A percentile compares a stretch with the other conserved stretches of the same genome.
These are phyloP conservation scores for Silurus aristotelis DNA, from an alignment of 2,797 vertebrate genomes.

Conservation along the genomic window DNA sequence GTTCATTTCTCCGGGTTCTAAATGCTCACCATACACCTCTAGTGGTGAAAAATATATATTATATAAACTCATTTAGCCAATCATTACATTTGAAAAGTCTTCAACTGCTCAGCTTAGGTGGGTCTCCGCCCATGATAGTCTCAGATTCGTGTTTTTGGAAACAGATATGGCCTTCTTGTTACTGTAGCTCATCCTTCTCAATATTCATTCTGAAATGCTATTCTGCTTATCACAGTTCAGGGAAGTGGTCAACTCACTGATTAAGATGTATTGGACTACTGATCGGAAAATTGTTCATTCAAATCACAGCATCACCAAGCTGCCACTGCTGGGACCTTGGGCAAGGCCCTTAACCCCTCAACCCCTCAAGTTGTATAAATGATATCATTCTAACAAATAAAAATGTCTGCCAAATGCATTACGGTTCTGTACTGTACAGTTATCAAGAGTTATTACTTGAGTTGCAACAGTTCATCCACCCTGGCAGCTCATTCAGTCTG, in stretches of 20 bases:
- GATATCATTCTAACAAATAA: no score
- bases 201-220: not conserved
- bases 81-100: not conserved
- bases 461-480: no score
- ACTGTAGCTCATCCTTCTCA: not conserved
- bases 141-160: not conserved
- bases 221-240: not conserved
- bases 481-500: not conserved
- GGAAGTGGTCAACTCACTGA: no score
- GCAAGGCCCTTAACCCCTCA: no score
- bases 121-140: not conserved
- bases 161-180: not conserved
- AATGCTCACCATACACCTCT: not conserved
- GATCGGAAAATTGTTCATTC: no score
- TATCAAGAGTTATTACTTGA: not conserved
- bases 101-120: not conserved
- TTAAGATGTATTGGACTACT: no score
- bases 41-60: not conserved
- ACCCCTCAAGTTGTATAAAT: no score
- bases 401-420: no score
- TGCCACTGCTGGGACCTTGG: no score
- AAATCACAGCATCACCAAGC: no score
- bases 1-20: not conserved
- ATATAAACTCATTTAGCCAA: not conserved
- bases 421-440: no score